These are phyloP conservation scores for Recurvirostra avosetta DNA, from an alignment of 2,113 vertebrate genomes.

Conservation along the genomic window DNA sequence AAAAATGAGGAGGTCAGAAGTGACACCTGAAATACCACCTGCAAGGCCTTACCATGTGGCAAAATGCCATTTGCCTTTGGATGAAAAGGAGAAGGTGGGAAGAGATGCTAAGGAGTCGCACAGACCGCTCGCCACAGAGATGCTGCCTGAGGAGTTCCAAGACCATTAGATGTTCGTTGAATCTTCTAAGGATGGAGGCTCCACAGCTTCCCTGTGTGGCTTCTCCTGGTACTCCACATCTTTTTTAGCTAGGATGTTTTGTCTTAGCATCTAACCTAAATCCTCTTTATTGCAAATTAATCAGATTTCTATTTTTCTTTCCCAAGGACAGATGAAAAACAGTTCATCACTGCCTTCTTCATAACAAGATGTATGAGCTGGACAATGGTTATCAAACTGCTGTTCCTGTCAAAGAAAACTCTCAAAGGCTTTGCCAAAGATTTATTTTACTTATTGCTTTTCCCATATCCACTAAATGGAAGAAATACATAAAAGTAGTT, in stretches of 20 bases:
- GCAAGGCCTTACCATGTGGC: not conserved
- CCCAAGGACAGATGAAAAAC: not conserved
- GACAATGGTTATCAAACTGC: not conserved
- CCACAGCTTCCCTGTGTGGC: not conserved
- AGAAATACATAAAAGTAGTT: not conserved
- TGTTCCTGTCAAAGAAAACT: not conserved
- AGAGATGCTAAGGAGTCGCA: not conserved
- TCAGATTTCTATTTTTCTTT: not conserved
- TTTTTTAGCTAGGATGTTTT: not conserved
- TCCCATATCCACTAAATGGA: not conserved
- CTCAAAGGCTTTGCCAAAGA: not conserved
- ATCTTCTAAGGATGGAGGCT: not conserved
- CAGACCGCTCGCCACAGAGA: rapidly evolving
- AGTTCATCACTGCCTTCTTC: not conserved
- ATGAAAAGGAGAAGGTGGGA: not conserved
- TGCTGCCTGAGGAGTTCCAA: not conserved
- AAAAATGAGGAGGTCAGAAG: not conserved
- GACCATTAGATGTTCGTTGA: not conserved
- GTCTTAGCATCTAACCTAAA: not conserved
- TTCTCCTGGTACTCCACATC: not conserved
- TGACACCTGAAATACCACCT: not conserved
- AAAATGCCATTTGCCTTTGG: not conserved
- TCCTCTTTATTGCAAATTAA: not conserved
- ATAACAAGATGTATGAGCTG: not conserved
- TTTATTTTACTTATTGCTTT: not conserved